These are phyloP conservation scores for Octodon degus DNA, from an alignment of 2,113 vertebrate species.

Conservation along the genomic window DNA sequence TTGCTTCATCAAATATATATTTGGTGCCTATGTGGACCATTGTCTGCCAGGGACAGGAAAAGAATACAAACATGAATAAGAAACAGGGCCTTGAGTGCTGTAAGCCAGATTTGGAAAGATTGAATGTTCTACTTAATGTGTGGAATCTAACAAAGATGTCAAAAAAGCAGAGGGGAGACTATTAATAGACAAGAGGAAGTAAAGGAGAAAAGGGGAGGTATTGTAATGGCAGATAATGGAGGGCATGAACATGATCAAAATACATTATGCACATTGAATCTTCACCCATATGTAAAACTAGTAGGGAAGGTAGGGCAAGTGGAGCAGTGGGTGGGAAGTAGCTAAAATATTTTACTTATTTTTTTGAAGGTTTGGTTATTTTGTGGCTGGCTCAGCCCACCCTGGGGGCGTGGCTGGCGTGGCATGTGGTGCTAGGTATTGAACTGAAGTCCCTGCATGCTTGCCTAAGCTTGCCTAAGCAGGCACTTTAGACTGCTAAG, in stretches of 20 bases:
- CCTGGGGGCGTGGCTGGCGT: no score
- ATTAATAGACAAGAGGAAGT: not conserved
- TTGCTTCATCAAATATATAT: constrained; percentile 32
- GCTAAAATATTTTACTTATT: not conserved
- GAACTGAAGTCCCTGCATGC: no score
- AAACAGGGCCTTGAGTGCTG: not conserved
- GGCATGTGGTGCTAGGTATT: no score
- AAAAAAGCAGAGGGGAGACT: not conserved
- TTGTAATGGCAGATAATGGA: not conserved
- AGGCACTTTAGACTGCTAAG: no score
- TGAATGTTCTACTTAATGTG: not conserved
- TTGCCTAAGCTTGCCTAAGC: no score
- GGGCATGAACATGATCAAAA: not conserved
- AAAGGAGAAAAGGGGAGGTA: not conserved
- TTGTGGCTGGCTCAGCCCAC: no score
- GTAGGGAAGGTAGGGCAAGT: not conserved
- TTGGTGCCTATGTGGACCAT: not conserved
- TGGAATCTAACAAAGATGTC: not conserved
- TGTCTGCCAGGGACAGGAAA: not conserved
- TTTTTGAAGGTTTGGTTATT: no score
- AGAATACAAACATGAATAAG: not conserved
- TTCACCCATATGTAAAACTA: not conserved
- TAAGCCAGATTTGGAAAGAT: not conserved
- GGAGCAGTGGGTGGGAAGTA: not conserved
- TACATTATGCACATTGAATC: not conserved